Evolutionary conservation across 2,888 invertebrate species (phyloP), one percentile per base, ranked within the genome.

Genomic region (Steinernema hermaphroditum): DNA sequence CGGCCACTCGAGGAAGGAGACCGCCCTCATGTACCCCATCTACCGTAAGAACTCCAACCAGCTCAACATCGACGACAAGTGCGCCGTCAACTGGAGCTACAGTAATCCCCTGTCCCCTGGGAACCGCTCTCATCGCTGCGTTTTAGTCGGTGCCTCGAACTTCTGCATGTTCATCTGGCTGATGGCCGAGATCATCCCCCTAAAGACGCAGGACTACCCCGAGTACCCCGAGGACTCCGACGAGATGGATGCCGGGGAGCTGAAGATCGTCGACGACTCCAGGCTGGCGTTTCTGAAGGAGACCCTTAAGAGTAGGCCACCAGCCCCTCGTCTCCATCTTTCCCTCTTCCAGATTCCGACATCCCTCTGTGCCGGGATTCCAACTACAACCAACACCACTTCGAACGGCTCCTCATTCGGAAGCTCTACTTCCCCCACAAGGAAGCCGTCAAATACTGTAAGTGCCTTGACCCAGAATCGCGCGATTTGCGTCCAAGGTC

Each of bases 21-120:
- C 80, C 24, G 86, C 86, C 19, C 75, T 86, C 43, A 86, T 86
- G 86, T 79, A 81, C 71, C 85, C 86, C 6, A 83, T 85, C 71
- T 83, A 85, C 68, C 81, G 82, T 74, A 82, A 81, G 74, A 80
- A 82, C 71, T 78, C 77, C 22, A 73, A 86, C 24, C 81, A 83
- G 41, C 75, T 86, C 54, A 83, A 85, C 72, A 72, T 83, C 14
- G 86, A 86, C 73, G 86, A 86, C 77, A 82, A 85, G 72, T 86
- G 86, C 75, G 86, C 86, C 16, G 77, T 87, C 34, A 84, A 85
- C 74, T 86, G 86, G 86, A 86, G 83, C 73, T 85, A 85, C 74
- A 80, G 85, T 83, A 62, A 70, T 77, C 24, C 46, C 22, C 9
- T 41, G n/a, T 14, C 70, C 12, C 9, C 74, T 16, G 29, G 32